phyloP scores from a whole-genome alignment of 2,797 vertebrate species.

The Halcyon chelicuti region DNA sequence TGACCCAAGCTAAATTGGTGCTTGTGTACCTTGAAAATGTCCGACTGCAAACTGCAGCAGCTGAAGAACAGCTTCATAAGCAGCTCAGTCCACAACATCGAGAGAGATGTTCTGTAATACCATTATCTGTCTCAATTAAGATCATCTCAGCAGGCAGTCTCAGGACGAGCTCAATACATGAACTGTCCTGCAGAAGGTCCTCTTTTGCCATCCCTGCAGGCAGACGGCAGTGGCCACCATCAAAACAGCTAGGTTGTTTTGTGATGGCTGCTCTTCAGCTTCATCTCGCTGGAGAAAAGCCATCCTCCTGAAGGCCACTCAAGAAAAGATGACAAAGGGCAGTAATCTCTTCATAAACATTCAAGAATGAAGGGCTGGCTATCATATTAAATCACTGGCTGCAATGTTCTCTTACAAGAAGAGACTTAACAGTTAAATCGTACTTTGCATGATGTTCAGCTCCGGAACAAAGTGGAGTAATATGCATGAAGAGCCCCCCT shows the following conservation, averaged over 20 bases:
- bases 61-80: not conserved
- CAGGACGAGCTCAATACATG: not conserved
- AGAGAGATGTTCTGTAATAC: not conserved
- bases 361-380: not conserved
- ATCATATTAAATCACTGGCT: not conserved
- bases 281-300: not conserved
- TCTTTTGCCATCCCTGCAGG: not conserved
- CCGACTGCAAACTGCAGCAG: not conserved
- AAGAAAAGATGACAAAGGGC: not conserved
- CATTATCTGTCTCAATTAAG: not conserved
- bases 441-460: not conserved
- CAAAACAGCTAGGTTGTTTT: not conserved
- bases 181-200: not conserved
- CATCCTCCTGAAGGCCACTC: not conserved
- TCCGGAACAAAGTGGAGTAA: not conserved
- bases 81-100: not conserved
- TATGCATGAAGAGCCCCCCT: not conserved
- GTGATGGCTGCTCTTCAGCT: not conserved
- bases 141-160: not conserved
- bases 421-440: not conserved
- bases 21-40: conserved; percentile 10
- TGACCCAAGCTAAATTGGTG: not conserved
- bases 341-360: not conserved
- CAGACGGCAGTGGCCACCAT: not conserved
- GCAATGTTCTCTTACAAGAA: not conserved